Percentiles rank a stretch among this genome's conserved stretches.
Conservation (phyloP, 2,113 vertebrate species). For the Eleginops maclovinus region DNA sequence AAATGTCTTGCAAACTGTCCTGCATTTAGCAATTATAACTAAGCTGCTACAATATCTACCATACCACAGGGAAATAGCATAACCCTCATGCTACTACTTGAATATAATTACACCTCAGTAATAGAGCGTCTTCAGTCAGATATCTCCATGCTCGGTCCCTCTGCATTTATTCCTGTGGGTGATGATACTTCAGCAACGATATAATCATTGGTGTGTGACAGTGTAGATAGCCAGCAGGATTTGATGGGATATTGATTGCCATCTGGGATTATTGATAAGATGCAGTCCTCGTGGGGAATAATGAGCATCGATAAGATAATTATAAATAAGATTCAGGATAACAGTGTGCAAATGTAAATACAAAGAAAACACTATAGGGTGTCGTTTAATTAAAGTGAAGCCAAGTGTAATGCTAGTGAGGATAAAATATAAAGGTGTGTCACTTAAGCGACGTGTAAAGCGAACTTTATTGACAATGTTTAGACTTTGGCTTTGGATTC, state of each 20-base stretch:
- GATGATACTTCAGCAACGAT: constrained; percentile 40
- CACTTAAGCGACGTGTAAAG: constrained; percentile 6
- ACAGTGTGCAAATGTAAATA: background rate
- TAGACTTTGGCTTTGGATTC: constrained; percentile 18
- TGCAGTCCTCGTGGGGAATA: constrained; percentile 23
- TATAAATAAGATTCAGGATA: constrained; percentile 32
- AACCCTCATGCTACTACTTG: background rate
- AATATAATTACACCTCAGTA: background rate
- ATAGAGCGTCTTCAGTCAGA: constrained; percentile 5
- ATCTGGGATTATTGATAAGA: constrained; percentile 55
- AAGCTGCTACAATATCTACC: background rate
- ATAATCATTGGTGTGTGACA: constrained; percentile 32
- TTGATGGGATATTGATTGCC: constrained; percentile 57
- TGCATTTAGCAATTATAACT: background rate
- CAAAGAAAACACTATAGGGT: background rate
- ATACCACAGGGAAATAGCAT: constrained; percentile 10
- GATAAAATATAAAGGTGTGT: constrained; percentile 25
- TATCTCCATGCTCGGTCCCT: background rate
- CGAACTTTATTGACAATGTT: constrained; percentile 27
- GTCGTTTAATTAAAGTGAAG: constrained; percentile 1
- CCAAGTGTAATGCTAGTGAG: constrained; percentile 17
- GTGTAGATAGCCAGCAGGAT: constrained; percentile 19
- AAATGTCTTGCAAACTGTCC: background rate
- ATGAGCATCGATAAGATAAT: constrained; percentile 41
- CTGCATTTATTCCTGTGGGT: constrained; percentile 11